A percentile compares a stretch with the other conserved stretches of the same genome.
phyloP scores from a whole-genome alignment of 1,140 invertebrate species.

The Andricus grossulariae region DNA sequence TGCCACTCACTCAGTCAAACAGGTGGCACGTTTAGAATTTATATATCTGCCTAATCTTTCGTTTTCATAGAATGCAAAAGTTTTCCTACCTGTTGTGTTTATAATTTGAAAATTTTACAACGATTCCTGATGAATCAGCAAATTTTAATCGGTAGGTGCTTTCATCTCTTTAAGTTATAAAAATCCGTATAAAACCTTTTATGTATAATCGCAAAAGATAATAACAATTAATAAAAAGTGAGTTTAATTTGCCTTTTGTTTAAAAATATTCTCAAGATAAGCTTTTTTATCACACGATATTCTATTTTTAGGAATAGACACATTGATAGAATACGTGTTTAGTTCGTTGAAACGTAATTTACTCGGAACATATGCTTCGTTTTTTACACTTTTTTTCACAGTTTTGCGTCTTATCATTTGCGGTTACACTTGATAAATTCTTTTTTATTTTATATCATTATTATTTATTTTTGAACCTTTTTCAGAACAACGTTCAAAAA shows the following conservation, averaged over 20 bases:
- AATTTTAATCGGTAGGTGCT: constrained; percentile 4
- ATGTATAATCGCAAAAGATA: neutral
- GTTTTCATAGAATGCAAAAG: neutral
- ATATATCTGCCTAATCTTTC: constrained; percentile 3
- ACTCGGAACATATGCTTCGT: neutral
- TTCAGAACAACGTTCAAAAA: constrained; percentile 24
- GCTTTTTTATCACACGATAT: neutral
- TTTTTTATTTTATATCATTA: neutral
- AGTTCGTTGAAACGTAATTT: neutral
- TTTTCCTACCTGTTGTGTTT: neutral
- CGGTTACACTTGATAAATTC: neutral
- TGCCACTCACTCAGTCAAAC: constrained; percentile 12
- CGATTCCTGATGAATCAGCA: constrained; percentile 1
- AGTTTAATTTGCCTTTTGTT: neutral
- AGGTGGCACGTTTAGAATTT: constrained; percentile 29
- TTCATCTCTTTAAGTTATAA: neutral
- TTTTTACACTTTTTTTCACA: neutral
- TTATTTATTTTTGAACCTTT: neutral
- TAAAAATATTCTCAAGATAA: neutral
- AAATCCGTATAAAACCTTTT: neutral
- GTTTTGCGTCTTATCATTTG: neutral
- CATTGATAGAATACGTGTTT: too few species aligned
- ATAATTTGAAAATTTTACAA: neutral
- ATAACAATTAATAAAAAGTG: neutral
- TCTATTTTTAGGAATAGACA: neutral